These are phyloP conservation scores for Petrocephalus microphthalmus DNA, from an alignment of 2,113 vertebrate genomes.

Conservation along the genomic window DNA sequence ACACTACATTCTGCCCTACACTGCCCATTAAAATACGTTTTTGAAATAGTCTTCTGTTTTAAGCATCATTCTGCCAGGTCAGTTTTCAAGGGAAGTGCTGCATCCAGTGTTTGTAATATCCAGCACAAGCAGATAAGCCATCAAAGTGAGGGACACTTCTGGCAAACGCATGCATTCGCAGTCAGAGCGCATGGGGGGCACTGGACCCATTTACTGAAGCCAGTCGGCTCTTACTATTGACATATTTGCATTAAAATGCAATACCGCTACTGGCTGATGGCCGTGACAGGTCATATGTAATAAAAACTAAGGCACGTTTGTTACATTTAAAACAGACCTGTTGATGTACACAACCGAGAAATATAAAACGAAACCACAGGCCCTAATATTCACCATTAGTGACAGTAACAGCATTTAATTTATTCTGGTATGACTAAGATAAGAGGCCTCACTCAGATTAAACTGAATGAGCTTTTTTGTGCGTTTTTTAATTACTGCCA, in stretches of 20 bases:
- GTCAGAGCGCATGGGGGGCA: background rate
- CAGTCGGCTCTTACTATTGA: background rate
- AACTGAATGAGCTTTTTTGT: background rate
- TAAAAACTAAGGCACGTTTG: background rate
- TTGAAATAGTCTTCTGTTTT: background rate
- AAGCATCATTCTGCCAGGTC: background rate
- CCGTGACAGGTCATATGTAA: background rate
- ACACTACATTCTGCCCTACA: background rate
- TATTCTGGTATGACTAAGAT: background rate
- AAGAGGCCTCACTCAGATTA: background rate
- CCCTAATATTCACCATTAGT: background rate
- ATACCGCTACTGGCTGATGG: background rate
- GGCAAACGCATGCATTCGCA: background rate
- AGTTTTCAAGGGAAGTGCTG: background rate
- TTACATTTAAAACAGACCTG: background rate
- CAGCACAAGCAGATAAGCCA: background rate
- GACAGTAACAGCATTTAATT: background rate
- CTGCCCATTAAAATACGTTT: background rate
- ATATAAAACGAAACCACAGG: background rate
- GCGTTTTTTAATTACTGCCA: background rate
- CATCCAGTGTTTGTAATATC: background rate
- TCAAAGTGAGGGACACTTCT: background rate
- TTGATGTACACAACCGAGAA: background rate
- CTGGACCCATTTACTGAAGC: background rate
- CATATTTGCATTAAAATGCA: background rate